phyloP scores from a whole-genome alignment of 2,113 vertebrate species.

The Macrotus californicus region DNA sequence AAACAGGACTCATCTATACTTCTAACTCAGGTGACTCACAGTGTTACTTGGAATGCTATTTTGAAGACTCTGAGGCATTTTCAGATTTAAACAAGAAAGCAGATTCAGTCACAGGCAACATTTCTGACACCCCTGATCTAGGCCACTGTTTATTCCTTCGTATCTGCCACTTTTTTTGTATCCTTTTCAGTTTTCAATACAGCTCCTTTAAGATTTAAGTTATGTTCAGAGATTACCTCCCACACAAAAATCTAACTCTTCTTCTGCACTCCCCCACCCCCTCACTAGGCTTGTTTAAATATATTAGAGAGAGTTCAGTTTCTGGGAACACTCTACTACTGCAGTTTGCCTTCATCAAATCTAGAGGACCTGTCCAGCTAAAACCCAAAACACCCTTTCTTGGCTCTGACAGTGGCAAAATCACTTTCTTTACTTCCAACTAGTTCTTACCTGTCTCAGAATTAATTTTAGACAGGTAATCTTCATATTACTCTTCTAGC shows the following conservation, averaged over 20 bases:
- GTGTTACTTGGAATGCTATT: background rate
- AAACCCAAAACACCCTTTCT: background rate
- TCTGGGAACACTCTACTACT: background rate
- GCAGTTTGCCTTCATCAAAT: background rate
- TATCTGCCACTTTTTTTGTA: background rate
- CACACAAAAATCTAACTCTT: background rate
- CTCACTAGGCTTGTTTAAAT: background rate
- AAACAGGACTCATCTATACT: background rate
- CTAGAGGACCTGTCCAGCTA: background rate
- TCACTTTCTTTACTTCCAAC: background rate
- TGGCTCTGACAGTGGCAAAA: background rate
- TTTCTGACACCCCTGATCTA: background rate
- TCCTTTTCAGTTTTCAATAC: background rate
- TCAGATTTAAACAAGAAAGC: background rate
- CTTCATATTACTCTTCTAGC: background rate
- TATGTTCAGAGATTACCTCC: background rate
- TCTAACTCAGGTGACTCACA: background rate
- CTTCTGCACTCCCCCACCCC: background rate
- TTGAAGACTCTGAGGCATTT: background rate
- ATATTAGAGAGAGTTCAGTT: background rate
- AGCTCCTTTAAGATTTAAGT: constrained; percentile 2
- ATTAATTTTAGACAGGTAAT: constrained; percentile 13
- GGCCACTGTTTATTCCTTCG: background rate
- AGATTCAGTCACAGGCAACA: background rate
- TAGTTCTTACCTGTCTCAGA: background rate